Evolutionary conservation across 2,113 vertebrate species (phyloP).

Genomic region (Antechinus stuartii): DNA sequence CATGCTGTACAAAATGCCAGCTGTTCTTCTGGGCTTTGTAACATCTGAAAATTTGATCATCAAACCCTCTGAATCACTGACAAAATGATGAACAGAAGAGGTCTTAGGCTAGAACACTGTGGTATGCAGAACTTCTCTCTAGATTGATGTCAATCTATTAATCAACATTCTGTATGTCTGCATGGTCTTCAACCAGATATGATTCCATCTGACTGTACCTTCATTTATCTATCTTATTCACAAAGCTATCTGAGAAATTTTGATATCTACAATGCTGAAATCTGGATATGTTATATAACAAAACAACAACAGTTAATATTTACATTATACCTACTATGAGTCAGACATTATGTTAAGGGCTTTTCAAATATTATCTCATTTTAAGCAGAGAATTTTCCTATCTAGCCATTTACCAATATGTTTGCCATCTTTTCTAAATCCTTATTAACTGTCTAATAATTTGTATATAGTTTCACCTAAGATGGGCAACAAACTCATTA

Average conservation of each 20-base stretch:
- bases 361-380: not conserved
- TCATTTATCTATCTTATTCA: not conserved
- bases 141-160: not conserved
- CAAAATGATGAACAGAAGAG: not conserved
- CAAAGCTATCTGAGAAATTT: not conserved
- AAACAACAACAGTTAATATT: not conserved
- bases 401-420: not conserved
- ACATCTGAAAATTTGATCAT: not conserved
- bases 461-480: not conserved
- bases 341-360: not conserved
- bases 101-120: not conserved
- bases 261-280: not conserved
- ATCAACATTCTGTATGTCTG: not conserved
- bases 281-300: not conserved
- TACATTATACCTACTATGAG: not conserved
- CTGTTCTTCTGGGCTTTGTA: not conserved
- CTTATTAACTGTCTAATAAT: not conserved
- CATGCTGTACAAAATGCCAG: not conserved
- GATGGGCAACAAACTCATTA: not conserved
- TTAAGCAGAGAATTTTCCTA: not conserved
- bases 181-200: not conserved
- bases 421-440: not conserved
- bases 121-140: not conserved
- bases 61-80: not conserved
- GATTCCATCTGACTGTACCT: not conserved